Conservation (phyloP, 2,797 vertebrate genomes). For the Geotrypetes seraphini region DNA sequence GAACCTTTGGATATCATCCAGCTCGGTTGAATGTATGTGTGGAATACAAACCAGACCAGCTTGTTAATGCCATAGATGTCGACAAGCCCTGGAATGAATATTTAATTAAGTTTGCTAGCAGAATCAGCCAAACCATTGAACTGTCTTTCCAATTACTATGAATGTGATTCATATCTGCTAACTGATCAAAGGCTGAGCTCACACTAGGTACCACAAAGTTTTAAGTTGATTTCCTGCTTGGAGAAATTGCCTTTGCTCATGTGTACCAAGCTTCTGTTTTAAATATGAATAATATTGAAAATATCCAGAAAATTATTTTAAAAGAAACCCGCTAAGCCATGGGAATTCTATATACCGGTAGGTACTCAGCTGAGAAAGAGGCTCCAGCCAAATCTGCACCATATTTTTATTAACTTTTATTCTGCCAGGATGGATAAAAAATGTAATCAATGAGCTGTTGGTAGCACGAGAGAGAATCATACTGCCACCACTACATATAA, state of each 20-base stretch:
- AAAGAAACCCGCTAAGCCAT: no score
- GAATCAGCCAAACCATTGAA: conserved; percentile 54
- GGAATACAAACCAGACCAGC: neutral
- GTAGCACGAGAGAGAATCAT: no score
- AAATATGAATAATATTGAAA: conserved; percentile 50
- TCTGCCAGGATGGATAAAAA: no score
- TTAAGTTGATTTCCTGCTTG: conserved; percentile 65
- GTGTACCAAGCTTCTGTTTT: conserved; percentile 72
- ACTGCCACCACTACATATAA: no score
- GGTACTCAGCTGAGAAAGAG: no score
- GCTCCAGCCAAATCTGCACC: no score
- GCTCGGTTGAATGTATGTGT: neutral
- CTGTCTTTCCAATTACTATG: conserved; percentile 48
- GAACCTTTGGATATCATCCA: neutral
- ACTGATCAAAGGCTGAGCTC: conserved; percentile 53
- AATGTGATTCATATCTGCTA: conserved; percentile 60
- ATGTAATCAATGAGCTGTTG: no score
- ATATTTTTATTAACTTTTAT: no score
- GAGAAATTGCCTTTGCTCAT: conserved; percentile 81
- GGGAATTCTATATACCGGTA: no score
- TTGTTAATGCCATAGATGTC: conserved; percentile 16
- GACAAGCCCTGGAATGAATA: conserved; percentile 74
- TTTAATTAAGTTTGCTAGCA: conserved; percentile 61
- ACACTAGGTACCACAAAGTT: conserved; percentile 63
- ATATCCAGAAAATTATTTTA: conserved; percentile 56